These are phyloP conservation scores for Cariama cristata DNA, from an alignment of 2,113 vertebrate genomes.

Conservation along the genomic window DNA sequence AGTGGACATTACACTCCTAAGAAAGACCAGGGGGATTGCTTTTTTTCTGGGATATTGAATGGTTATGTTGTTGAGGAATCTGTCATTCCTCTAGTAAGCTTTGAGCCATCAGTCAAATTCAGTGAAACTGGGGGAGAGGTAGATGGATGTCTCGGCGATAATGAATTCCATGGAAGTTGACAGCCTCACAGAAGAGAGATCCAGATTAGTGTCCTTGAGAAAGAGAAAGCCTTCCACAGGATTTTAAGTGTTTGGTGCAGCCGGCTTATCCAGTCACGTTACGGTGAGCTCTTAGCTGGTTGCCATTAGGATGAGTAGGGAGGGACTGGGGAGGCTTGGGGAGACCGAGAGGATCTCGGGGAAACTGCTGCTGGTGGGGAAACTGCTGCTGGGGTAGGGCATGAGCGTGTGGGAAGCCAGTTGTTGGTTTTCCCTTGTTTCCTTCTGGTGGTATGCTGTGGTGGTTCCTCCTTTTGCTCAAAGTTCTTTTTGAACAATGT, in stretches of 20 bases:
- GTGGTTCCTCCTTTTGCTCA: not conserved
- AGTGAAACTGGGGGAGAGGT: not conserved
- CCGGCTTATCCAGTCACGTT: not conserved
- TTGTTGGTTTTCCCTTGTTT: not conserved
- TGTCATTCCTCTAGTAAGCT: not conserved
- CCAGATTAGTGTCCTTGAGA: accelerated
- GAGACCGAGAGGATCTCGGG: too few species aligned
- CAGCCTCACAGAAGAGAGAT: not conserved
- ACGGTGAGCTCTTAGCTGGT: not conserved
- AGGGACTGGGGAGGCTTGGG: not conserved
- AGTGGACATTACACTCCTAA: not conserved
- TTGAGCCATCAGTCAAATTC: not conserved
- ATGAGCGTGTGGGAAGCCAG: accelerated
- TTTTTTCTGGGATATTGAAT: accelerated
- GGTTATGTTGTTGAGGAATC: not conserved
- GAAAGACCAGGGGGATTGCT: too few species aligned
- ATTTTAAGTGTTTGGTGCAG: accelerated
- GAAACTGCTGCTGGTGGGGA: not conserved
- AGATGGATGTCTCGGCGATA: accelerated
- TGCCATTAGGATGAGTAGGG: not conserved
- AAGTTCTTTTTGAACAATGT: not conserved
- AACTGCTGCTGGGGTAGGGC: not conserved
- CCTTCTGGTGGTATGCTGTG: not conserved
- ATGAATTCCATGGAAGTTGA: not conserved
- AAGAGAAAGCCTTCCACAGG: accelerated